These are phyloP conservation scores for Cyprinodon variegatus DNA, from an alignment of 2,113 vertebrate species.

Conservation along the genomic window DNA sequence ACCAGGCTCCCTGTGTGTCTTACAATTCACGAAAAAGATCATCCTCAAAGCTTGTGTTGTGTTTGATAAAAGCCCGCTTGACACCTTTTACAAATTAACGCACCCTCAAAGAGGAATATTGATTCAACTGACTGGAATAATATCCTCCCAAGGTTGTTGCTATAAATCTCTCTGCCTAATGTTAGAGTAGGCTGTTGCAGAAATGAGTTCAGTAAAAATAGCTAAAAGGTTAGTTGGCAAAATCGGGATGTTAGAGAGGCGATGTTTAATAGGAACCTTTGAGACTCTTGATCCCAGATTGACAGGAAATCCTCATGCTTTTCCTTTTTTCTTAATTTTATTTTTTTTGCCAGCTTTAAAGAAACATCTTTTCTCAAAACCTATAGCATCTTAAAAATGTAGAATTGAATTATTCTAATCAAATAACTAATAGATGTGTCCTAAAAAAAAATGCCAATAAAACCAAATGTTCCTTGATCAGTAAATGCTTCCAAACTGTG, in stretches of 20 bases:
- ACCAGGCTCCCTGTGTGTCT: background rate
- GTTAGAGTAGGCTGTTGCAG: background rate
- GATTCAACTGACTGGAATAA: conserved; percentile 33
- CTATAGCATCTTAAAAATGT: background rate
- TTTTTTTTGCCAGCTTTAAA: background rate
- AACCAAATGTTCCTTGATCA: no score
- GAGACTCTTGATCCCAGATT: background rate
- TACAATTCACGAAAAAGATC: conserved; percentile 3
- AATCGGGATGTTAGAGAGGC: background rate
- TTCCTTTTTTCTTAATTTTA: background rate
- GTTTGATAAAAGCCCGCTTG: conserved; percentile 16
- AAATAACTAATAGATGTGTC: background rate
- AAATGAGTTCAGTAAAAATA: background rate
- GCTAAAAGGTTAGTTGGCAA: background rate
- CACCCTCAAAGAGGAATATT: conserved; percentile 22
- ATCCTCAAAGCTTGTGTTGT: conserved; percentile 3
- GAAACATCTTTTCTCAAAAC: background rate
- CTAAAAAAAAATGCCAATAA: conserved; percentile 7
- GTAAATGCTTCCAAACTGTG: conserved; percentile 30
- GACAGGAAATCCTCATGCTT: background rate
- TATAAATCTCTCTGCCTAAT: conserved; percentile 7
- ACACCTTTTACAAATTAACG: conserved; percentile 22
- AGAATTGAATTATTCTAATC: conserved; percentile 16
- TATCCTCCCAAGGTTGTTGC: conserved; percentile 5
- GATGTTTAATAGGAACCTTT: background rate